These are phyloP conservation scores for Cetonia aurata DNA, from an alignment of 2,888 invertebrate species.

Conservation along the genomic window DNA sequence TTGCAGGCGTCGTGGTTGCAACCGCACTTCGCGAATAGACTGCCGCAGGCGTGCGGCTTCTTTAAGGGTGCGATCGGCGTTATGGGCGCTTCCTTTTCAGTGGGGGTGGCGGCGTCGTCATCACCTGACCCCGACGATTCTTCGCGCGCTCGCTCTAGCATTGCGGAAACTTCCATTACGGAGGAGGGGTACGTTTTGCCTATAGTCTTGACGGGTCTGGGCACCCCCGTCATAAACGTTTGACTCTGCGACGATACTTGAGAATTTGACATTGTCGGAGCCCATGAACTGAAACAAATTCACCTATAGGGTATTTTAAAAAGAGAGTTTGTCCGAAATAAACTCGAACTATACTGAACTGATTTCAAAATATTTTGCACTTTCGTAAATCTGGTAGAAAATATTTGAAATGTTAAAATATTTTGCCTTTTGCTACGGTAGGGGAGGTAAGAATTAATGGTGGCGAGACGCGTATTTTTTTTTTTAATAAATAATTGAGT, in stretches of 20 bases:
- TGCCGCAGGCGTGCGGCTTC: constrained; percentile 66
- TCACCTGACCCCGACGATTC: constrained; percentile 51
- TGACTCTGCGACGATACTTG: constrained; percentile 20
- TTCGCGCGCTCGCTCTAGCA: constrained; percentile 59
- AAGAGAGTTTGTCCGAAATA: too few relatives aligned
- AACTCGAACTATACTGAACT: too few relatives aligned
- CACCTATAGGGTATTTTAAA: too few relatives aligned
- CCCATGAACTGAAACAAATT: constrained; percentile 8
- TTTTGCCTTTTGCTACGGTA: too few relatives aligned
- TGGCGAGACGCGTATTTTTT: too few relatives aligned
- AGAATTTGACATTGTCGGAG: constrained; percentile 38
- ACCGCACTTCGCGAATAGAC: constrained; percentile 65
- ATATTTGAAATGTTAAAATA: too few relatives aligned
- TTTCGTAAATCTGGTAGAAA: too few relatives aligned
- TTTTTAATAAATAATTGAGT: too few relatives aligned
- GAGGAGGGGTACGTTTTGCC: constrained; percentile 53
- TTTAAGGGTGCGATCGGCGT: constrained; percentile 55
- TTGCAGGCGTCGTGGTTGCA: constrained; percentile 58
- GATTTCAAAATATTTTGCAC: too few relatives aligned
- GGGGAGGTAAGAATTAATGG: too few relatives aligned
- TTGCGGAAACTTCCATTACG: constrained; percentile 56
- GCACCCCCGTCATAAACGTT: background rate
- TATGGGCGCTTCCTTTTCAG: background rate
- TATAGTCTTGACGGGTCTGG: background rate
- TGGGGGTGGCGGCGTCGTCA: constrained; percentile 43